Evolutionary conservation across 1,140 invertebrate species (phyloP).

Genomic region (Aphaenogaster rudis): DNA sequence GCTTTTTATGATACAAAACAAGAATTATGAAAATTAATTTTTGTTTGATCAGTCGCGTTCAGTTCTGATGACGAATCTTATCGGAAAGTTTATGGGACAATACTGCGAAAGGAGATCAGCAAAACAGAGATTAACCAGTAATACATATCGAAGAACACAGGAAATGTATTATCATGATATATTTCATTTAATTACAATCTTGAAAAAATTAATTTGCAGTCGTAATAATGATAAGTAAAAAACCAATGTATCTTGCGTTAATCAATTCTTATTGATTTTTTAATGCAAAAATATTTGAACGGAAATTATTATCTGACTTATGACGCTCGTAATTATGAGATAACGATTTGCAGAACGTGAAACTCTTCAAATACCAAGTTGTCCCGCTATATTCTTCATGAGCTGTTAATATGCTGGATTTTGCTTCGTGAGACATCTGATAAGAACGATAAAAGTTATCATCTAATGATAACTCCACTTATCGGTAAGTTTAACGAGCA

Average conservation of each 20-base stretch:
- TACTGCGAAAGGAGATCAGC: not conserved
- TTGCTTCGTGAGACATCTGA: not conserved
- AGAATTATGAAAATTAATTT: not conserved
- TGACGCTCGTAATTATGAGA: not conserved
- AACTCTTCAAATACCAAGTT: not conserved
- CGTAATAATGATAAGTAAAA: not conserved
- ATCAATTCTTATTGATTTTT: not conserved
- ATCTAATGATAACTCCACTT: constrained; percentile 22
- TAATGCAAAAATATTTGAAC: not conserved
- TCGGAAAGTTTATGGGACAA: not conserved
- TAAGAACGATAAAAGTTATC: constrained; percentile 35
- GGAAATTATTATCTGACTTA: constrained; percentile 6
- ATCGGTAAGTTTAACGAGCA: not conserved
- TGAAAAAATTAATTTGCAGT: not conserved
- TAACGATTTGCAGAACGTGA: constrained; percentile 6
- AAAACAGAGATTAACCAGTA: not conserved
- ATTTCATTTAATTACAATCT: not conserved
- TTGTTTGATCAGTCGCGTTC: not conserved
- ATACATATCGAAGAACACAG: not conserved
- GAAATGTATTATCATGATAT: not conserved
- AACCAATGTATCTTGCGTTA: not conserved
- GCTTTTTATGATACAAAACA: not conserved
- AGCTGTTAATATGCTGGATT: not conserved
- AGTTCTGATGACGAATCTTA: not conserved
- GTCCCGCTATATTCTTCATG: not conserved